phyloP scores from a whole-genome alignment of 1,140 invertebrate species.

The Zaprionus capensis region DNA sequence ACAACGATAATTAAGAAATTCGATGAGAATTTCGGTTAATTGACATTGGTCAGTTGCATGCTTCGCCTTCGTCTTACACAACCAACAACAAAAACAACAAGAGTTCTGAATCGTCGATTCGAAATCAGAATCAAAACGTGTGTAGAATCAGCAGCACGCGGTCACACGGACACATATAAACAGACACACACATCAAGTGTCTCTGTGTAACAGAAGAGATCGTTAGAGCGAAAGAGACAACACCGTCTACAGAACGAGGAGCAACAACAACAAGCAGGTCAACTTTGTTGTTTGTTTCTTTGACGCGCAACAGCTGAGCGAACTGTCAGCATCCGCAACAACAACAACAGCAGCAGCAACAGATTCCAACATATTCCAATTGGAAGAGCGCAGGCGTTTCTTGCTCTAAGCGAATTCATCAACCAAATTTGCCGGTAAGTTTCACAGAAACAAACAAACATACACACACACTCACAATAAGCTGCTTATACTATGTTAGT shows the following conservation, averaged over 20 bases:
- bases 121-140: conserved; percentile 44
- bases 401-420: conserved; percentile 5
- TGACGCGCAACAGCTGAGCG: conserved; percentile 46
- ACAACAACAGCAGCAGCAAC: not conserved
- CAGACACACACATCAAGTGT: conserved; percentile 3
- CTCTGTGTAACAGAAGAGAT: conserved; percentile 7
- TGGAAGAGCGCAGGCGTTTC: conserved; percentile 25
- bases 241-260: conserved; percentile 9
- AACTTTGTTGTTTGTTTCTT: conserved; percentile 20
- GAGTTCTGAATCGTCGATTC: conserved; percentile 43
- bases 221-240: conserved; percentile 13
- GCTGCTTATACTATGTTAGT: not conserved
- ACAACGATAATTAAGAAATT: conserved; percentile 7
- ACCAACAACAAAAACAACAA: conserved; percentile 34
- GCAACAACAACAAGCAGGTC: conserved; percentile 47
- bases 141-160: conserved; percentile 51
- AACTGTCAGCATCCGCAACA: conserved; percentile 11
- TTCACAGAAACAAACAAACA: not conserved
- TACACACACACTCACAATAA: not conserved
- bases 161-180: conserved; percentile 28
- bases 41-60: conserved; percentile 46
- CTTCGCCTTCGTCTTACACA: conserved; percentile 27
- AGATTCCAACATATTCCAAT: conserved; percentile 4
- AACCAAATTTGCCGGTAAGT: conserved; percentile 41
- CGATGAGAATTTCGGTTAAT: conserved; percentile 27